These are phyloP conservation scores for Chrysemys picta DNA, from an alignment of 2,113 vertebrate species.

Conservation along the genomic window DNA sequence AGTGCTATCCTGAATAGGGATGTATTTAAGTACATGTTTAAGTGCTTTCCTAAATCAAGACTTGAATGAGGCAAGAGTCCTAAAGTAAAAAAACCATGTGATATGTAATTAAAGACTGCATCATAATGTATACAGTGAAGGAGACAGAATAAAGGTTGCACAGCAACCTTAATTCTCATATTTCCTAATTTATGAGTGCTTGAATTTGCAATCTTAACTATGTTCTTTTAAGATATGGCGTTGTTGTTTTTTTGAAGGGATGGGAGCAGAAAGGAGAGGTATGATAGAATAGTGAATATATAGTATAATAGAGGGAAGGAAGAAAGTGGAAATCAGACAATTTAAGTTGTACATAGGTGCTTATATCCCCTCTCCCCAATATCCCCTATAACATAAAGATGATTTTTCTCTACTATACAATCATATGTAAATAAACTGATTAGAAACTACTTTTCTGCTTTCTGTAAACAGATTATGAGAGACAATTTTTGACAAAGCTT, in stretches of 20 bases:
- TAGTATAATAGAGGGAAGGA: background rate
- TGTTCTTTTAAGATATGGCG: background rate
- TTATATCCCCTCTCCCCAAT: background rate
- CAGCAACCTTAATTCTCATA: background rate
- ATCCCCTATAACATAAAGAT: background rate
- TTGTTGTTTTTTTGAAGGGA: background rate
- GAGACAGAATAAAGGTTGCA: background rate
- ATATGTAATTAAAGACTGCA: background rate
- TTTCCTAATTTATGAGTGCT: background rate
- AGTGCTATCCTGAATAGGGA: background rate
- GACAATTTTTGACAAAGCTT: slow-evolving; percentile 7
- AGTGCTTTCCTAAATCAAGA: background rate
- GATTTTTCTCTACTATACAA: background rate
- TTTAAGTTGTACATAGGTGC: background rate
- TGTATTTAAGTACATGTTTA: background rate
- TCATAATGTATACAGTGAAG: background rate
- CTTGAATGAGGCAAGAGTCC: background rate
- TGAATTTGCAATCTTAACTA: background rate
- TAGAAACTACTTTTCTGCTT: background rate
- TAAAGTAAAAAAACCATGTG: background rate
- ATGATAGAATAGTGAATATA: background rate
- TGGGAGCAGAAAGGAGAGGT: background rate
- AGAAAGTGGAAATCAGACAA: background rate
- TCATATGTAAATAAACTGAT: slow-evolving; percentile 34
- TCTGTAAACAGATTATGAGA: slow-evolving; percentile 31